Evolutionary conservation across 2,888 invertebrate genomes (phyloP).

Genomic region (Emesis russula): DNA sequence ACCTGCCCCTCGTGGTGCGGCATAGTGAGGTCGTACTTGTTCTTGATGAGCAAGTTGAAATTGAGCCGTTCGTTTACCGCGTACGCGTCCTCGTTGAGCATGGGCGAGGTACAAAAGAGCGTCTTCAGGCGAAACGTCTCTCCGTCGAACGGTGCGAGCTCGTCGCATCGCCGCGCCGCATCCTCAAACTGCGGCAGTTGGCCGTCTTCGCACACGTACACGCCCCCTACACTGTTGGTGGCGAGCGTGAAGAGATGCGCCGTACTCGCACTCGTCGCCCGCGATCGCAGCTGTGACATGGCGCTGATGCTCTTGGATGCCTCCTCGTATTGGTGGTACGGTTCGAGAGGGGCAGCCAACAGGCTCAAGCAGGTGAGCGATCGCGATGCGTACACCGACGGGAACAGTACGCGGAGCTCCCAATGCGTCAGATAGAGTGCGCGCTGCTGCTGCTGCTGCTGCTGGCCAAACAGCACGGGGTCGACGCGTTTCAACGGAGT

Average conservation of each 20-base stretch:
- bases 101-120: conserved; percentile 18
- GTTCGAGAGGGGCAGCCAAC: conserved; percentile 22
- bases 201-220: conserved; percentile 28
- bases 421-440: conserved; percentile 30
- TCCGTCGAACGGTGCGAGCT: conserved; percentile 29
- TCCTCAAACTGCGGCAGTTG: conserved; percentile 21
- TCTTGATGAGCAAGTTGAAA: conserved; percentile 26
- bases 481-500: conserved; percentile 27
- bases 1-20: conserved; percentile 27
- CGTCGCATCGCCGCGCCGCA: conserved; percentile 2
- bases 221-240: conserved; percentile 25
- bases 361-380: conserved; percentile 25
- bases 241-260: conserved; percentile 31
- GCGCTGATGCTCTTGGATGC: conserved; percentile 29
- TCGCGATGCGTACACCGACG: conserved; percentile 24
- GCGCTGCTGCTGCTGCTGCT: neutral
- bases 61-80: conserved; percentile 28
- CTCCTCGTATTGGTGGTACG: conserved; percentile 25
- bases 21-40: conserved; percentile 22
- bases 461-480: neutral
- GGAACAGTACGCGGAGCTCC: conserved; percentile 19
- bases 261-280: conserved; percentile 14
- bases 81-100: conserved; percentile 28
- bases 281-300: conserved; percentile 21
- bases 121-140: conserved; percentile 26